Evolutionary conservation across 2,888 invertebrate genomes (phyloP).

Genomic region (Dicyrtomina minuta): DNA sequence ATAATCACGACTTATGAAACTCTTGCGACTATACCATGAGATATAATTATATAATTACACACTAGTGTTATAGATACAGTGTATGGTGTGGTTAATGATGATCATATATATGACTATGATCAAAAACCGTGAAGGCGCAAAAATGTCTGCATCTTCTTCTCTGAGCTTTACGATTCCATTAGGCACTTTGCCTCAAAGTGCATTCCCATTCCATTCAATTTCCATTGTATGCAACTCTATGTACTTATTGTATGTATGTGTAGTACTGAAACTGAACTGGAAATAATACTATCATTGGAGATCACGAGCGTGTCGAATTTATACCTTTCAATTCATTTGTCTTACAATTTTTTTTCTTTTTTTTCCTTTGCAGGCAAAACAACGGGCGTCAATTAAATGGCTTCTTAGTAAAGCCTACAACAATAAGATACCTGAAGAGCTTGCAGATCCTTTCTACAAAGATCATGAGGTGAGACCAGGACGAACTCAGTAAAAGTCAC

Average conservation of each 20-base stretch:
- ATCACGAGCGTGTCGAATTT: conserved; percentile 29
- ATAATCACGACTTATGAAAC: not conserved
- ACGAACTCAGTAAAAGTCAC: not conserved
- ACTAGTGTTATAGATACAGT: too few species aligned
- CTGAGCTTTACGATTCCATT: too few species aligned
- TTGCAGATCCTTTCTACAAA: conserved; percentile 89
- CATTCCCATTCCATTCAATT: not conserved
- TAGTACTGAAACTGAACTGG: too few species aligned
- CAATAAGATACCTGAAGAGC: conserved; percentile 86
- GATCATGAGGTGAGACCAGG: conserved; percentile 77
- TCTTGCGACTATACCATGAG: not conserved
- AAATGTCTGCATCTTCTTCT: not conserved
- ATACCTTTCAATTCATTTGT: conserved; percentile 13
- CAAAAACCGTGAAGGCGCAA: not conserved
- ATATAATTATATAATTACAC: not conserved
- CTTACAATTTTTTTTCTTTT: not conserved
- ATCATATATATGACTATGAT: not conserved
- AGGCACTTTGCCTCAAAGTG: not conserved
- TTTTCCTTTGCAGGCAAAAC: conserved; percentile 81
- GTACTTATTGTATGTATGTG: too few species aligned
- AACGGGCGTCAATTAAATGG: conserved; percentile 94
- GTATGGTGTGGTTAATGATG: not conserved
- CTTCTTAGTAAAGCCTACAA: conserved; percentile 93
- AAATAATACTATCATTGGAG: conserved; percentile 1
- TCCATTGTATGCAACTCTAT: too few species aligned